Evolutionary conservation across 2,888 invertebrate species (phyloP), one percentile per base, ranked within the genome.

Genomic region (Zaprionus bogoriensis): DNA sequence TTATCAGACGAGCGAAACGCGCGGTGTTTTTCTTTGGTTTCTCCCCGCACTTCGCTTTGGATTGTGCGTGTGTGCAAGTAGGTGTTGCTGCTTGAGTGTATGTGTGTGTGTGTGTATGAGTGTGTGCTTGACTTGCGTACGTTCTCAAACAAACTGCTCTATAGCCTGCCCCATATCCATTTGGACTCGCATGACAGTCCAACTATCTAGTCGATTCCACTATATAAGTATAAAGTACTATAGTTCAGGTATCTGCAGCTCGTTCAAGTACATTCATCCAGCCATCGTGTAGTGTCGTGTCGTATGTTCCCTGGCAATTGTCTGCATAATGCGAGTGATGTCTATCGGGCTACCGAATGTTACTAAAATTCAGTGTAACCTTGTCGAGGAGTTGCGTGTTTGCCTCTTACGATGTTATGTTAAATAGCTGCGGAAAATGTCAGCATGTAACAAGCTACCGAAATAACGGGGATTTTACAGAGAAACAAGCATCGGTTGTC

Each of bases 21-120:
- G 62, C 68, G 71, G 67, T 70, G 67, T 64, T 64, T n/a, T 73
- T 80, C 60, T 77, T 69, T 67, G 47, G 45, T 59, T 74, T 53
- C 39, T 17, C n/a, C 38, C 9, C 28, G 17, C 10, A 12, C 22
- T 41, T 25, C 61, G 47, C n/a, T 53, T 48, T 67, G 59, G 67
- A 61, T 60, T 65, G 48, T 22, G 32, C 32, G 30, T 39, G 38
- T 28, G n/a, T 30, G 14, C 23, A 28, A 30, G 25, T 30, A 7
- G 38, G n/a, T 50, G 27, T 42, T 17, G 14, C 4, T 36, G 30
- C 62, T 30, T 30, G 36, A 32, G 41, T 41, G 36, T 10, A 12
- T 10, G 25, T 36, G 20, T 51, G 39, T 45, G 9, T n/a, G 41
- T 19, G 28, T 39, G 44, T 48, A 32, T 39, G 27, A 42, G 30